Evolutionary conservation across 2,113 vertebrate genomes (phyloP), one percentile per base, ranked within the genome.

Genomic region (Erpornis zantholeuca): DNA sequence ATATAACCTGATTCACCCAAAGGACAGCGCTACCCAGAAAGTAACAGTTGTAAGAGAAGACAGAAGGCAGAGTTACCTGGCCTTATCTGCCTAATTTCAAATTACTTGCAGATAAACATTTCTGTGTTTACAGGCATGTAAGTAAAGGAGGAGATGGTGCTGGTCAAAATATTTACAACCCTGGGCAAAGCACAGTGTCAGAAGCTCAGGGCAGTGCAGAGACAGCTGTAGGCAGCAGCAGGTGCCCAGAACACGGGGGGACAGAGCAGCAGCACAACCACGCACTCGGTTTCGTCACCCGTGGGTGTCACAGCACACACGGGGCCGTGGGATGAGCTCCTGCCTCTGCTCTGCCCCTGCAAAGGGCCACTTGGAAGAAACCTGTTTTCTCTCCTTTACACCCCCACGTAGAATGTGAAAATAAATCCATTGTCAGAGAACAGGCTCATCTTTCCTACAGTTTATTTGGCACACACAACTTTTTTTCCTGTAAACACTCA

Each of bases 211-310:
- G 40, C 33, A 44, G 38, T 1, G 3, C 17, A 42, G 12, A 31
- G 13, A 53, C 0, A 12, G 31, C 1, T 36, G 53, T 1, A 7
- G 59, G 8, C 63, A 87, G 42, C 50, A 60, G 29, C n/a, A 63
- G 29, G 36, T 42, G 19, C 54, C 38, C 49, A 38, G 35, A 40
- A 50, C 79, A 38, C 0, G 1, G 23, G 38, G 36, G 42, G 17
- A 28, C 65, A 49, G 64, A 42, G 14, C 29, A 29, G 71, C 31
- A 60, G 45, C 64, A 65, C n/a, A 38, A 1, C 19, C 33, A 35
- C 1, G 0, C 1, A 1, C 49, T 1, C 9, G 6, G 50, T 18
- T 22, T 2, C 0, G 0, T 40, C 69, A 72, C 69, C 6, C 1
- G 0, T 6, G 73, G 31, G 20, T 52, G 31, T 28, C 82, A 33